Conservation (phyloP, 1,140 invertebrate genomes). For the Wasmannia auropunctata region DNA sequence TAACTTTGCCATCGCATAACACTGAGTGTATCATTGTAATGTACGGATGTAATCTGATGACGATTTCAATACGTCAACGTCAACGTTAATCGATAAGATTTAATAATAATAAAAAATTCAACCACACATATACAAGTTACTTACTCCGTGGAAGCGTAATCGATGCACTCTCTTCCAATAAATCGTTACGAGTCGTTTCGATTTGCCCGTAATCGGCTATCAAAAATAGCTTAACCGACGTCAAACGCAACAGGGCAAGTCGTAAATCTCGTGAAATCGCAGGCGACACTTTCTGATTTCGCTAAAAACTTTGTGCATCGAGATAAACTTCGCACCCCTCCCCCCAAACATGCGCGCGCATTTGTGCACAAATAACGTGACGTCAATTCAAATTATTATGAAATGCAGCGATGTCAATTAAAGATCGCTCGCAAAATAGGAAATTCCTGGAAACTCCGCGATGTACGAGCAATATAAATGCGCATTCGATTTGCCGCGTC, state of each 20-base stretch:
- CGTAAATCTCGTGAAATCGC: conserved; percentile 30
- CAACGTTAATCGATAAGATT: not conserved
- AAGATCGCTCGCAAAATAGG: conserved; percentile 22
- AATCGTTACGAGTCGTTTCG: not conserved
- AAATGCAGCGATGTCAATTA: conserved; percentile 61
- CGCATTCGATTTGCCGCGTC: conserved; percentile 54
- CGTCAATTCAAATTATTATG: not conserved
- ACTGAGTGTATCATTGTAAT: not conserved
- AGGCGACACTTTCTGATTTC: conserved; percentile 23
- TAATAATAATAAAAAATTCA: not conserved
- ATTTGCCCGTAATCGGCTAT: conserved; percentile 6
- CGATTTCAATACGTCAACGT: not conserved
- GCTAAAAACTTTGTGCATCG: conserved; percentile 17
- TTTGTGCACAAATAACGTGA: not conserved
- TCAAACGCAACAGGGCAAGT: not conserved
- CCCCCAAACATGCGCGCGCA: too few relatives aligned
- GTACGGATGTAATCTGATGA: not conserved
- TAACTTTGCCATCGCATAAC: conserved; percentile 35
- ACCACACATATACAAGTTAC: not conserved
- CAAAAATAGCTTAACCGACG: conserved; percentile 10
- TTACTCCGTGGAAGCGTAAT: not conserved
- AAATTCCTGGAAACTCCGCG: conserved; percentile 48
- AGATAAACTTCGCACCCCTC: conserved; percentile 38
- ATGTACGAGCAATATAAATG: conserved; percentile 53
- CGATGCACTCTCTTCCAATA: not conserved